Conservation (phyloP, 2,888 invertebrate species). For the Embidobia sp. region DNA sequence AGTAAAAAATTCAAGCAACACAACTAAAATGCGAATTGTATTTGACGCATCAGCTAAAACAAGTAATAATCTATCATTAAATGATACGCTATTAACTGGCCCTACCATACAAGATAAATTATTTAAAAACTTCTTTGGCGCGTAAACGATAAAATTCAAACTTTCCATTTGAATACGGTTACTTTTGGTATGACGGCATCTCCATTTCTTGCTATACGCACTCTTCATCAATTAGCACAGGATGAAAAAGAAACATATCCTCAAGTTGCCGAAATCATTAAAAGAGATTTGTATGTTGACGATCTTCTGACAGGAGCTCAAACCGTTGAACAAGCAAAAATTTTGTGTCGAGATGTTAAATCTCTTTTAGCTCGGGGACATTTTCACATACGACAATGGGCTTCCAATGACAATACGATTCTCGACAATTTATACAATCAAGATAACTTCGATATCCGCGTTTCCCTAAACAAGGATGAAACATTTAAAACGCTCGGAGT, state of each 20-base stretch:
- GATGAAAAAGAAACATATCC: slow-evolving; percentile 1
- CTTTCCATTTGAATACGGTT: slow-evolving; percentile 28
- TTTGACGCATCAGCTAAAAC: too few relatives aligned
- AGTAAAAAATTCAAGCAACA: slow-evolving; percentile 28
- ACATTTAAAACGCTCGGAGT: too few relatives aligned
- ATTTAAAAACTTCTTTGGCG: slow-evolving; percentile 1
- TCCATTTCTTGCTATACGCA: slow-evolving; percentile 10
- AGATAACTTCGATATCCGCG: not conserved
- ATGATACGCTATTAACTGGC: slow-evolving; percentile 26
- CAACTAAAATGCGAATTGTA: not conserved
- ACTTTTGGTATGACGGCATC: slow-evolving; percentile 17
- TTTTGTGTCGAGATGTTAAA: not conserved
- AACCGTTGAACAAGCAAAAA: not conserved
- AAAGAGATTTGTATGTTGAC: slow-evolving; percentile 14
- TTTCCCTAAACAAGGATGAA: not conserved
- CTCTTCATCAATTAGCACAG: slow-evolving; percentile 1
- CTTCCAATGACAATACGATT: not conserved
- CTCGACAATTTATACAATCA: not conserved
- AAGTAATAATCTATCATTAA: slow-evolving; percentile 18
- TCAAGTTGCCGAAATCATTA: not conserved
- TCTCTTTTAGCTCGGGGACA: not conserved
- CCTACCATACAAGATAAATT: slow-evolving; percentile 34
- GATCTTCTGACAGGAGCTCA: not conserved
- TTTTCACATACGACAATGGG: slow-evolving; percentile 17
- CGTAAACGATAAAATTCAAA: not conserved